phyloP scores from a whole-genome alignment of 2,797 vertebrate species.

The Poecilia picta region DNA sequence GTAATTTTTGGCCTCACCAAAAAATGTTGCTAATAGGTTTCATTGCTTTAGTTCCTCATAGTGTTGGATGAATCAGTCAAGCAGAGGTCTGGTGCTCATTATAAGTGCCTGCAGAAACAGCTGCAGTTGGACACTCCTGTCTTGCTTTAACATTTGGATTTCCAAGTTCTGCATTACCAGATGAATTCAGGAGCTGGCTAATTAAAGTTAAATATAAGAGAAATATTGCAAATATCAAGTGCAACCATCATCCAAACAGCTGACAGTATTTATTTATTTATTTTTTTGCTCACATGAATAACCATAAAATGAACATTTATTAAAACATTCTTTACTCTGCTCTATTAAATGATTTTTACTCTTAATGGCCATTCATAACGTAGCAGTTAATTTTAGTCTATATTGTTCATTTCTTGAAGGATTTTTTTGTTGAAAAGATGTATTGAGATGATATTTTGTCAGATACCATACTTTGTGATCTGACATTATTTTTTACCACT shows the following conservation, averaged over 20 bases:
- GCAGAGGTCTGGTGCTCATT: background rate
- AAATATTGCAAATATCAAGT: background rate
- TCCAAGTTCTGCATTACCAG: background rate
- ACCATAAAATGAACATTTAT: background rate
- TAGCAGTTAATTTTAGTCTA: background rate
- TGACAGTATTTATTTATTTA: background rate
- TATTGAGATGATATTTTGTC: background rate
- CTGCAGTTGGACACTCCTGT: background rate
- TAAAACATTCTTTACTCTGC: background rate
- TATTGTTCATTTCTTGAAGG: background rate
- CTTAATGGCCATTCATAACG: background rate
- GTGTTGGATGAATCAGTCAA: background rate
- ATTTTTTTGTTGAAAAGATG: background rate
- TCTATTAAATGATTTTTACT: background rate
- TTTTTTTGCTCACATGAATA: background rate
- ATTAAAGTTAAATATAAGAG: background rate
- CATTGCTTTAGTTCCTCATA: background rate
- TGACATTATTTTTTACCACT: background rate
- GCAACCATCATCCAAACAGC: background rate
- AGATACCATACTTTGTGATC: background rate
- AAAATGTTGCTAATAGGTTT: background rate
- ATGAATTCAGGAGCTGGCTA: background rate
- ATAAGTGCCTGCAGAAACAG: background rate
- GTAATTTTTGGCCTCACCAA: background rate
- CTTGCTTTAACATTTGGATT: background rate